Evolutionary conservation across 2,888 invertebrate genomes (phyloP), one percentile per base, ranked within the genome.

Genomic region (Crematogaster levior): DNA sequence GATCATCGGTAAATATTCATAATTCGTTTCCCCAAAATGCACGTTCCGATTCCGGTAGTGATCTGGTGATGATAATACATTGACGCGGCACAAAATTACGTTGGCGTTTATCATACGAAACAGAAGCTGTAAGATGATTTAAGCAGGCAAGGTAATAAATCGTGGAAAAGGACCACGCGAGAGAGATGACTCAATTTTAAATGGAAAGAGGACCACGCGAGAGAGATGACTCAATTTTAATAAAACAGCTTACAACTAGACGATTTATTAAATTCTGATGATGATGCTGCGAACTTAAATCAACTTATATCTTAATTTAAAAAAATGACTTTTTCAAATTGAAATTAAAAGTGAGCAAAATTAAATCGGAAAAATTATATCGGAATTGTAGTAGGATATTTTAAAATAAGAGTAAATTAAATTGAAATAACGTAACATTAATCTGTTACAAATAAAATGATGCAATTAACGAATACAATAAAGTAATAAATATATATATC

Each of bases 1-100:
- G 98, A 98, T 95, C 98, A 98, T 95, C 97, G 98, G 98, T 98
- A 95, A 96, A 96, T 94, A 77, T 21, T 21, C 9, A 21, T 9
- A 9, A 21, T 1, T 48, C 94, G 18, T 15, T 30, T 34, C 7
- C 10, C 34, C 3, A 3, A 15, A 27, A 21, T 21, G 15, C 24
- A 18, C 30, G 9, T 21, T 27, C 5, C 9, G 2, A 27, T 34
- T 70, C 18, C 10, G 46, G 1, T 24, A 3, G 27, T 58, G n/a
- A n/a, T n/a, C 18, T 0, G 4, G 1, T 21, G 21, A 40, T 40
- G 37, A 21, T 61, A 21, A 60, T 12, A 24, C 21, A 15, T 63
- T 9, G 58, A 9, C 10, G 21, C 10, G 21, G 1, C 1, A 37
- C 21, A 37, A 34, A 61, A 21, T 60, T 37, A 60, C n/a, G 3